These are phyloP conservation scores for Streptopelia turtur DNA, from an alignment of 2,797 vertebrate genomes.

Conservation along the genomic window DNA sequence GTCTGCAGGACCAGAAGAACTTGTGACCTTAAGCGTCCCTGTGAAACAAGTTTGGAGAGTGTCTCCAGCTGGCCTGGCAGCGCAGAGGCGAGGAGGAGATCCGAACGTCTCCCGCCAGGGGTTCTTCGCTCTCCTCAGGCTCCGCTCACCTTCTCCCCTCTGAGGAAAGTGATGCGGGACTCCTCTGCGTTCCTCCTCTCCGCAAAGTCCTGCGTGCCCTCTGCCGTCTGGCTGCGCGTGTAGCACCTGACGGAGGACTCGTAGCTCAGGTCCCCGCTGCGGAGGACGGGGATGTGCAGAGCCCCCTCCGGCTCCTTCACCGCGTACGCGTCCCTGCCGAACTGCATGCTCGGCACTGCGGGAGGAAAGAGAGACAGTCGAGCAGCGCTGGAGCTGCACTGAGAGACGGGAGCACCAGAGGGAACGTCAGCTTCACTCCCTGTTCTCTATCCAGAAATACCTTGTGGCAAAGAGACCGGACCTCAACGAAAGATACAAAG, in stretches of 20 bases:
- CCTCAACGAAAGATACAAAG: background rate
- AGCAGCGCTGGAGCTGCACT: background rate
- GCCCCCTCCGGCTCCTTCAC: constrained; percentile 89
- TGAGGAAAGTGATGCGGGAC: constrained; percentile 89
- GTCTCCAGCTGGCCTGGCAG: background rate
- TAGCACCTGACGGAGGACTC: constrained; percentile 93
- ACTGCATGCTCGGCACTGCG: constrained; percentile 97
- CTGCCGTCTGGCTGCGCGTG: constrained; percentile 88
- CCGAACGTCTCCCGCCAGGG: background rate
- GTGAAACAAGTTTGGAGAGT: background rate
- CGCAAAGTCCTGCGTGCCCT: constrained; percentile 89
- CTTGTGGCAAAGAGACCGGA: background rate
- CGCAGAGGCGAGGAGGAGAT: rapidly evolving
- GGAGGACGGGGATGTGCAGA: constrained; percentile 86
- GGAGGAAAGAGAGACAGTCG: background rate
- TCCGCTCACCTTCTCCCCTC: constrained; percentile 90
- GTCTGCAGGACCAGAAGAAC: background rate
- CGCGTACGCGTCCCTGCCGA: constrained; percentile 85
- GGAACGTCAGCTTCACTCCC: background rate
- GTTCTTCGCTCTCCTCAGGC: background rate
- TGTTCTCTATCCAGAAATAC: background rate
- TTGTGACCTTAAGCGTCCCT: background rate
- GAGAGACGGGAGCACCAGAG: background rate
- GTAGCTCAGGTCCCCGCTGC: constrained; percentile 90
- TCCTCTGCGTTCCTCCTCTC: constrained; percentile 90